A percentile compares a stretch with the other conserved stretches of the same genome.
These are phyloP conservation scores for Hymenochirus boettgeri DNA, from an alignment of 2,113 vertebrate genomes.

Conservation along the genomic window DNA sequence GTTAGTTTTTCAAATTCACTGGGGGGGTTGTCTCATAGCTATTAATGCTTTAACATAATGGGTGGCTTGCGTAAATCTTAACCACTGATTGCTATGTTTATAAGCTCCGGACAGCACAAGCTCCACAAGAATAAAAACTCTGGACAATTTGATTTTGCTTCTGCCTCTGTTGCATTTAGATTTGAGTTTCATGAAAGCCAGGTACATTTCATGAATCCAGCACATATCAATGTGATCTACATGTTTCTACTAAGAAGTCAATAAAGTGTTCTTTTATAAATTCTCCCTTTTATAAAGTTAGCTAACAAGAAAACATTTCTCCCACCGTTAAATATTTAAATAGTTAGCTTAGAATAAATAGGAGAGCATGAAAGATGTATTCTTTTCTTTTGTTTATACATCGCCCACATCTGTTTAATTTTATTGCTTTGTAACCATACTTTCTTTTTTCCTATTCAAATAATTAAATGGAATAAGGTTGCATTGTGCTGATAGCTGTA, in stretches of 20 bases:
- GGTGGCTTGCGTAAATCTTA: no score
- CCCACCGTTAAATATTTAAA: background rate
- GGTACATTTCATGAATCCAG: no score
- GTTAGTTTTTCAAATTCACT: no score
- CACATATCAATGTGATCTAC: no score
- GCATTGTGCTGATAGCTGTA: background rate
- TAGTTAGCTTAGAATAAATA: slow-evolving; percentile 12
- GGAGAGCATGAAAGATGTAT: slow-evolving; percentile 1
- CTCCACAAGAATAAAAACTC: no score
- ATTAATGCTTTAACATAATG: no score
- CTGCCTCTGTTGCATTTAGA: no score
- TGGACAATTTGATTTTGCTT: no score
- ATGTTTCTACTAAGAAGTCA: slow-evolving; percentile 6
- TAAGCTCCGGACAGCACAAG: no score
- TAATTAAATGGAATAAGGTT: slow-evolving; percentile 33
- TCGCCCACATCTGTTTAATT: slow-evolving; percentile 34
- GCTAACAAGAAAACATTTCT: background rate
- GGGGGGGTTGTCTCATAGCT: no score
- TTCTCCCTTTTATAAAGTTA: slow-evolving; percentile 4
- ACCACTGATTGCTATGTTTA: no score
- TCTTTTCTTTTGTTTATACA: slow-evolving; percentile 18
- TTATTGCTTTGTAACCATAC: slow-evolving; percentile 13
- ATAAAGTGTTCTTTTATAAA: background rate
- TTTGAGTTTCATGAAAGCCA: no score
- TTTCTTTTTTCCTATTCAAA: slow-evolving; percentile 9